Conservation (phyloP, 2,888 invertebrate genomes). For the Cetonia aurata region DNA sequence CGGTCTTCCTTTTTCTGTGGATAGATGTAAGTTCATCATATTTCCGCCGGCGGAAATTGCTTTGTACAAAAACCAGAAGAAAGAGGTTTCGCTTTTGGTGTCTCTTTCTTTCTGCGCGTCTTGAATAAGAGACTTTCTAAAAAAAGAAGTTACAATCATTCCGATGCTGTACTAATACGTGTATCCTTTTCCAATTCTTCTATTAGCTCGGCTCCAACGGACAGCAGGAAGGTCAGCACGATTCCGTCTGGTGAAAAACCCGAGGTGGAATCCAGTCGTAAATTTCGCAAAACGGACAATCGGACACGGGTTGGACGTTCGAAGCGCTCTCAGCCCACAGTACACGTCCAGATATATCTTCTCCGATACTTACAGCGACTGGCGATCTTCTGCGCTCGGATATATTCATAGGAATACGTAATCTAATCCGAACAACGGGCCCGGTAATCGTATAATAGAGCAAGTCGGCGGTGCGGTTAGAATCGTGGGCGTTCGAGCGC, state of each 20-base stretch:
- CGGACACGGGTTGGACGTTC: conserved; percentile 4
- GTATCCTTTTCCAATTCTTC: background rate
- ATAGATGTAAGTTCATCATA: background rate
- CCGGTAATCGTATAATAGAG: background rate
- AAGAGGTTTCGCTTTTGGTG: background rate
- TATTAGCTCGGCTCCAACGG: background rate
- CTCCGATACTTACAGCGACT: background rate
- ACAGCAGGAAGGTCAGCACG: conserved; percentile 13
- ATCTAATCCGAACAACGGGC: too few species aligned
- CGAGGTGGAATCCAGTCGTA: conserved; percentile 3
- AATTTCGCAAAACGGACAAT: conserved; percentile 4
- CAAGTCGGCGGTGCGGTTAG: background rate
- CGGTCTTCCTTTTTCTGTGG: conserved; percentile 10
- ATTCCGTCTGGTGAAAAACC: background rate
- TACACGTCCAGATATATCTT: conserved; percentile 2
- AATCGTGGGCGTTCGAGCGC: conserved; percentile 52
- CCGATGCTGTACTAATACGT: too few species aligned
- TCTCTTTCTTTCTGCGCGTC: background rate
- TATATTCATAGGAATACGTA: too few species aligned
- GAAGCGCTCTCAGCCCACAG: conserved; percentile 7
- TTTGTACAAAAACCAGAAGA: background rate
- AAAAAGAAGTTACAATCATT: background rate
- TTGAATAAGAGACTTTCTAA: conserved; percentile 18
- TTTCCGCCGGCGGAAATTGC: conserved; percentile 27
- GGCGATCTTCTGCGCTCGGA: too few species aligned